Evolutionary conservation across 1,140 invertebrate genomes (phyloP).

Genomic region (Caenorhabditis inopinata): DNA sequence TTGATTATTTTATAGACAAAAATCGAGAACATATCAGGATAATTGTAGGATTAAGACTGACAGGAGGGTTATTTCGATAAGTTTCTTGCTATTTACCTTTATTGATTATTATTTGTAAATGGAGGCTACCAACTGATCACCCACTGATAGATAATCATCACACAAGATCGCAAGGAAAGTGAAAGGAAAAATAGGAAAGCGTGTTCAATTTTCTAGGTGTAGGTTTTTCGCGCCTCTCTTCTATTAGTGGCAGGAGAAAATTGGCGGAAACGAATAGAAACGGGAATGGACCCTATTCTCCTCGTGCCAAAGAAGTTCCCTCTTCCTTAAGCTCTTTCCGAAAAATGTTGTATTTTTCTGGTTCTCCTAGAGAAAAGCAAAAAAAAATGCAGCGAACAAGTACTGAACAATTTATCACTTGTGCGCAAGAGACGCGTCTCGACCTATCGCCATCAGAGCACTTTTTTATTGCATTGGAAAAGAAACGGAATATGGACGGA

Average conservation of each 20-base stretch:
- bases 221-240: conserved; percentile 13
- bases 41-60: no score
- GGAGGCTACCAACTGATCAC: no score
- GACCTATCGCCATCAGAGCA: background rate
- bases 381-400: background rate
- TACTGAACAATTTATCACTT: conserved; percentile 27
- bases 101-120: no score
- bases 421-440: background rate
- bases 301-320: background rate
- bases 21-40: no score
- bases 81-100: no score
- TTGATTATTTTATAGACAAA: no score
- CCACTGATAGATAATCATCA: background rate
- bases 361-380: background rate
- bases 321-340: conserved; percentile 4
- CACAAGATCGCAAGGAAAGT: background rate
- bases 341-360: conserved; percentile 27
- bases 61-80: no score
- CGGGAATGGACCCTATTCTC: background rate
- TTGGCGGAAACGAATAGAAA: conserved; percentile 29
- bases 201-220: background rate
- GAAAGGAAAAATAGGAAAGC: background rate
- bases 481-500: background rate
- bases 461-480: conserved; percentile 20
- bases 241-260: conserved; percentile 11